These are phyloP conservation scores for Adineta ricciae DNA, from an alignment of 2,888 invertebrate species.

Conservation along the genomic window DNA sequence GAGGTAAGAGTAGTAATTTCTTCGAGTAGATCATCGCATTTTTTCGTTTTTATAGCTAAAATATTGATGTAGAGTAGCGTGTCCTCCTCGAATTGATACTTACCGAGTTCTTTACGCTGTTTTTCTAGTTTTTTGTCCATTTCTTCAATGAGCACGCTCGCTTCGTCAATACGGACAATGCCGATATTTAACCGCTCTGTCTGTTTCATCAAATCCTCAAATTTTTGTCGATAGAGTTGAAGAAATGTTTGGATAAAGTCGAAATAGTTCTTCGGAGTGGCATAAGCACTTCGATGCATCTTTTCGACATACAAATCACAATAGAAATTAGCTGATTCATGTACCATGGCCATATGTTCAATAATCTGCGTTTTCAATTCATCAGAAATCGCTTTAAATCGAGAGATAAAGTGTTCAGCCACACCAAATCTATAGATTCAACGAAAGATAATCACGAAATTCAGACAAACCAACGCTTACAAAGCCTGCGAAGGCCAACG, in stretches of 20 bases:
- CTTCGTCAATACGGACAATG: conserved; percentile 73
- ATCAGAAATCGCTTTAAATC: conserved; percentile 57
- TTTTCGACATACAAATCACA: conserved; percentile 64
- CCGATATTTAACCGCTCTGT: conserved; percentile 61
- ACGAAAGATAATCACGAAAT: not conserved
- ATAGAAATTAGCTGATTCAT: conserved; percentile 64
- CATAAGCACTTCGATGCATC: conserved; percentile 69
- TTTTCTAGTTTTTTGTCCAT: conserved; percentile 70
- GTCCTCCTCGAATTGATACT: not conserved
- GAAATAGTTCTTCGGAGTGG: conserved; percentile 81
- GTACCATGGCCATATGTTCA: conserved; percentile 74
- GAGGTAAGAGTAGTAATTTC: conserved; percentile 60
- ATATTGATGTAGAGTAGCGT: not conserved
- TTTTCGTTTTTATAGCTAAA: conserved; percentile 65
- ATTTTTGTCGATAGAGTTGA: conserved; percentile 64
- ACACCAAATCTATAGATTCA: not conserved
- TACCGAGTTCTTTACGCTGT: conserved; percentile 63
- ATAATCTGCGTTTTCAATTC: conserved; percentile 64
- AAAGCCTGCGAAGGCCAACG: conserved; percentile 84
- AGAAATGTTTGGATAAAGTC: conserved; percentile 73
- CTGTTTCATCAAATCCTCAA: conserved; percentile 53
- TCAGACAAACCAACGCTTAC: conserved; percentile 53
- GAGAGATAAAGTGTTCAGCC: not conserved
- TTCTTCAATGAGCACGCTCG: conserved; percentile 67
- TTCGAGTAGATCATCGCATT: conserved; percentile 66